phyloP scores from a whole-genome alignment of 2,113 vertebrate species.

The Polyodon spathula region DNA sequence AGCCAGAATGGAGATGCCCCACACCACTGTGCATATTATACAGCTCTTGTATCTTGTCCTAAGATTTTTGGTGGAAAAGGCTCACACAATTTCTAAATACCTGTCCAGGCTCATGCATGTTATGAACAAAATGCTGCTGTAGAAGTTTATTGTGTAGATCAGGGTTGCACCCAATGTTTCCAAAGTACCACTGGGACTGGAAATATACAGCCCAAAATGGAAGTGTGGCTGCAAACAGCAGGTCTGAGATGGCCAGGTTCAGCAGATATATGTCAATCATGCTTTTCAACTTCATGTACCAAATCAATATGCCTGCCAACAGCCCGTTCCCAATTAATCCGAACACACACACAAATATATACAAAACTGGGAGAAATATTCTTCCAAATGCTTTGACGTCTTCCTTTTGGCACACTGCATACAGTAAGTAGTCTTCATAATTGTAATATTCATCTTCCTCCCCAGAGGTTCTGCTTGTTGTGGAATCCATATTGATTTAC shows the following conservation, averaged over 20 bases:
- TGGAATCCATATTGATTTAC: neutral
- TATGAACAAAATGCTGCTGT: slow-evolving; percentile 59
- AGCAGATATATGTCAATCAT: slow-evolving; percentile 44
- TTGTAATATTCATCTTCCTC: slow-evolving; percentile 22
- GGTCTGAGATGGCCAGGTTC: slow-evolving; percentile 55
- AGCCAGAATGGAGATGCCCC: slow-evolving; percentile 41
- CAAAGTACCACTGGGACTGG: slow-evolving; percentile 45
- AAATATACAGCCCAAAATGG: slow-evolving; percentile 55
- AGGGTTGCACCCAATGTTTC: slow-evolving; percentile 46
- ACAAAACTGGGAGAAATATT: slow-evolving; percentile 50
- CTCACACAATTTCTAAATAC: slow-evolving; percentile 43
- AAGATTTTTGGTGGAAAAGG: slow-evolving; percentile 21
- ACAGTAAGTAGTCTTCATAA: slow-evolving; percentile 10
- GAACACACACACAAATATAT: slow-evolving; percentile 38
- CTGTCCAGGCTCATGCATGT: slow-evolving; percentile 56
- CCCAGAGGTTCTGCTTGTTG: slow-evolving; percentile 9
- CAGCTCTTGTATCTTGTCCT: slow-evolving; percentile 15
- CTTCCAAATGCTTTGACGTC: slow-evolving; percentile 42
- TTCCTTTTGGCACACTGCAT: slow-evolving; percentile 47
- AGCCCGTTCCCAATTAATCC: slow-evolving; percentile 43
- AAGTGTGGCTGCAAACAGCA: slow-evolving; percentile 50
- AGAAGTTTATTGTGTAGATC: slow-evolving; percentile 53
- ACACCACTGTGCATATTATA: slow-evolving; percentile 23
- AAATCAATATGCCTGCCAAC: slow-evolving; percentile 36
- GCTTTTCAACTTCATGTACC: slow-evolving; percentile 26